Evolutionary conservation across 2,888 invertebrate genomes (phyloP), one percentile per base, ranked within the genome.

Genomic region (Ichneumoninae sp.): DNA sequence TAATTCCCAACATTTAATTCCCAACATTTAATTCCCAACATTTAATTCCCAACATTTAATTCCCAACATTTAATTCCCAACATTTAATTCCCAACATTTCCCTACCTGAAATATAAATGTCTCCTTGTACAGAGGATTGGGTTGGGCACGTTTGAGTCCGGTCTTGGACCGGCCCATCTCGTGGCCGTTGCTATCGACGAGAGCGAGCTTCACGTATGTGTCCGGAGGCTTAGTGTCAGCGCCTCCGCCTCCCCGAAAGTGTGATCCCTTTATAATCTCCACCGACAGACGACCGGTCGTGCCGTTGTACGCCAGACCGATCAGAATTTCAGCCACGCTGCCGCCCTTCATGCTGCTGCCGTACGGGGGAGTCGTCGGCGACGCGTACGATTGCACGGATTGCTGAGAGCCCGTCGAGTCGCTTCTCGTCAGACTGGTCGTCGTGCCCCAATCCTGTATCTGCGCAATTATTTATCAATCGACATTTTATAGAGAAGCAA

Each of bases 111-210:
- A 99, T 94, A 98, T 97, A 93, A 99, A 99, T 3, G 98, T 98
- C 94, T 99, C 98, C 94, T 98, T 98, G 94, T 98, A 99, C 13
- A 98, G 95, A 54, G 98, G 98, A 95, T 98, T 98, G 69, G 98
- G 98, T 94, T 98, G 98, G 13, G 98, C 98, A 73, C 98, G 96
- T 87, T 98, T 95, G 16, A 98, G 96, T 76, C 98, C 98, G 52
- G 98, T 98, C 95, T 99, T 99, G 93, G 98, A 97, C 87, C 98
- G 96, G 0, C 98, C 97, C 94, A 99, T 96, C 94, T 98, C 98
- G 94, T 98, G 97, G 22, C 98, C 98, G 89, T 97, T 97, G 89
- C 98, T 98, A 93, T 98, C 98, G 90, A 98, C 97, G 92, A 99
- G 95, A 89, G 97, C 97, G 88, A 99, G 94, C 94, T 98, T 98